Evolutionary conservation across 2,113 vertebrate species (phyloP).

Genomic region (Perccottus glenii): DNA sequence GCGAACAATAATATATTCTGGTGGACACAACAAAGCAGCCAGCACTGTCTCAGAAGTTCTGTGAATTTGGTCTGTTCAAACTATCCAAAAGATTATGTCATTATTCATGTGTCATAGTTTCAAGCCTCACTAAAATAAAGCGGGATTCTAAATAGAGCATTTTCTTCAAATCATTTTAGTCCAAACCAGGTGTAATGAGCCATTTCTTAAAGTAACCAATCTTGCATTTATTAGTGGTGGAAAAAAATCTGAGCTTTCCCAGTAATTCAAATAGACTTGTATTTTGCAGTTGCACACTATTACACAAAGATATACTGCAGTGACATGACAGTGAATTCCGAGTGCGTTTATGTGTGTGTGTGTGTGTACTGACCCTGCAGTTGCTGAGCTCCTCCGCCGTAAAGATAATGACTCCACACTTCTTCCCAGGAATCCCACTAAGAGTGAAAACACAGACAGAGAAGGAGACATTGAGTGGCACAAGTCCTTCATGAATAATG

Average conservation of each 20-base stretch:
- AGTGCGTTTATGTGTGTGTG: conserved; percentile 24
- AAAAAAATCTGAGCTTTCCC: background rate
- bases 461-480: background rate
- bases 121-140: too few species aligned
- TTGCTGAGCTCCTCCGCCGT: conserved; percentile 82
- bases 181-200: too few species aligned
- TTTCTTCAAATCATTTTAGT: too few species aligned
- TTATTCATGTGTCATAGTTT: too few species aligned
- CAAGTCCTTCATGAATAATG: conserved; percentile 42
- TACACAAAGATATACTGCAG: background rate
- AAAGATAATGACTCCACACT: conserved; percentile 80
- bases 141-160: too few species aligned
- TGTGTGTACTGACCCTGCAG: conserved; percentile 76
- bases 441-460: conserved; percentile 40
- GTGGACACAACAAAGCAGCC: too few species aligned
- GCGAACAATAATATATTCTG: too few species aligned
- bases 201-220: too few species aligned
- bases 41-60: too few species aligned
- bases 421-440: conserved; percentile 82
- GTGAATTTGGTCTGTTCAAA: too few species aligned
- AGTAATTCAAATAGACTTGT: background rate
- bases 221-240: background rate
- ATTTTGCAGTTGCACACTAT: background rate
- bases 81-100: too few species aligned
- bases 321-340: conserved; percentile 2